phyloP scores from a whole-genome alignment of 2,888 invertebrate genomes.

The Autographa gamma region DNA sequence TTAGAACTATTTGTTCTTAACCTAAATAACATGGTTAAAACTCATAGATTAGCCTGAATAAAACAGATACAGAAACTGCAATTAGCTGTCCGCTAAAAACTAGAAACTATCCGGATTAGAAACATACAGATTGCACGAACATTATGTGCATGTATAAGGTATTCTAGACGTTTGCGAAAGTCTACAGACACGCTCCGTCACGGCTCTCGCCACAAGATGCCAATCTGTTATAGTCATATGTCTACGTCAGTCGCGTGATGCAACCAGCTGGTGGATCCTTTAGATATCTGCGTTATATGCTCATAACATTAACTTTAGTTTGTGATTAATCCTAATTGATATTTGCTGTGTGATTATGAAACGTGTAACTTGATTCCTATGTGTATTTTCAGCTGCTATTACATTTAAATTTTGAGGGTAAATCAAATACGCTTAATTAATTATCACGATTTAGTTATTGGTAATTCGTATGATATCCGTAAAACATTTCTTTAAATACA shows the following conservation, averaged over 20 bases:
- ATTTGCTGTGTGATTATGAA: too few species aligned
- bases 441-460: too few species aligned
- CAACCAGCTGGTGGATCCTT: constrained; percentile 63
- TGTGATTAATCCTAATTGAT: background rate
- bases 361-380: too few species aligned
- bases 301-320: background rate
- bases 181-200: constrained; percentile 78
- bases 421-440: background rate
- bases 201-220: constrained; percentile 75
- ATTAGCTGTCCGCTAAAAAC: constrained; percentile 33
- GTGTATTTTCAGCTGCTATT: background rate
- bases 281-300: constrained; percentile 28
- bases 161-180: constrained; percentile 80
- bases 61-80: background rate
- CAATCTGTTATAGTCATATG: constrained; percentile 78
- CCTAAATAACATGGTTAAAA: background rate
- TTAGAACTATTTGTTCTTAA: too few species aligned
- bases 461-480: background rate
- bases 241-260: constrained; percentile 77
- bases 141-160: constrained; percentile 54
- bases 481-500: background rate
- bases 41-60: background rate
- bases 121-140: constrained; percentile 40
- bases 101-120: constrained; percentile 56
- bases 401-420: background rate